These are phyloP conservation scores for Cetonia aurata DNA, from an alignment of 2,888 invertebrate genomes.

Conservation along the genomic window DNA sequence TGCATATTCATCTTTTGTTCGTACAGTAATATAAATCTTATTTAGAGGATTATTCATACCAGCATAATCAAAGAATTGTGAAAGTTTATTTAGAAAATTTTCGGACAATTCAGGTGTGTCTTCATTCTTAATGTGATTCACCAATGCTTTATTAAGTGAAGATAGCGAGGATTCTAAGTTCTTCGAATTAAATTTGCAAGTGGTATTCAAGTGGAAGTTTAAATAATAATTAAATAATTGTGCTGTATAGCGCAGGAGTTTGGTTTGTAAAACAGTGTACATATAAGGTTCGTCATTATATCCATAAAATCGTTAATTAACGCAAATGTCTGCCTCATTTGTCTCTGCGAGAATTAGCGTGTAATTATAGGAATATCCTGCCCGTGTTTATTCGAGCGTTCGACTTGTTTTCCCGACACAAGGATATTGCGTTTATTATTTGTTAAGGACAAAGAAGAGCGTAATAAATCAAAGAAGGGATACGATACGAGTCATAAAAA, in stretches of 20 bases:
- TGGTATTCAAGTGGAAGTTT: slow-evolving; percentile 83
- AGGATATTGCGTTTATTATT: slow-evolving; percentile 1
- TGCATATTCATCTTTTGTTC: slow-evolving; percentile 78
- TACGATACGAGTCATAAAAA: slow-evolving; percentile 12
- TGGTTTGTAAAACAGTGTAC: too few species aligned
- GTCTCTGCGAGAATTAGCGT: neutral
- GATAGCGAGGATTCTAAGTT: slow-evolving; percentile 87
- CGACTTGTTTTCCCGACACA: neutral
- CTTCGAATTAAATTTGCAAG: slow-evolving; percentile 92
- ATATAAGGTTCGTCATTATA: too few species aligned
- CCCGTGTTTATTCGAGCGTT: too few species aligned
- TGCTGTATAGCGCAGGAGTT: too few species aligned
- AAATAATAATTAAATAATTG: too few species aligned
- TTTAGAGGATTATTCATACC: slow-evolving; percentile 89
- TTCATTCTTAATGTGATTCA: slow-evolving; percentile 77
- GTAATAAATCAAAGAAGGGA: slow-evolving; percentile 5
- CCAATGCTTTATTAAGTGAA: slow-evolving; percentile 83
- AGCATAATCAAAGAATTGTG: slow-evolving; percentile 84
- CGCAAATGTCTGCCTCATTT: neutral
- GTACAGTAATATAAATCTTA: slow-evolving; percentile 87
- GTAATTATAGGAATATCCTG: neutral
- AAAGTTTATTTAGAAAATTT: slow-evolving; percentile 76
- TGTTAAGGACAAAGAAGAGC: neutral
- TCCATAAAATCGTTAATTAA: too few species aligned
- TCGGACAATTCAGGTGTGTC: slow-evolving; percentile 68